phyloP scores from a whole-genome alignment of 2,888 invertebrate species.

The Sisyra terminalis region DNA sequence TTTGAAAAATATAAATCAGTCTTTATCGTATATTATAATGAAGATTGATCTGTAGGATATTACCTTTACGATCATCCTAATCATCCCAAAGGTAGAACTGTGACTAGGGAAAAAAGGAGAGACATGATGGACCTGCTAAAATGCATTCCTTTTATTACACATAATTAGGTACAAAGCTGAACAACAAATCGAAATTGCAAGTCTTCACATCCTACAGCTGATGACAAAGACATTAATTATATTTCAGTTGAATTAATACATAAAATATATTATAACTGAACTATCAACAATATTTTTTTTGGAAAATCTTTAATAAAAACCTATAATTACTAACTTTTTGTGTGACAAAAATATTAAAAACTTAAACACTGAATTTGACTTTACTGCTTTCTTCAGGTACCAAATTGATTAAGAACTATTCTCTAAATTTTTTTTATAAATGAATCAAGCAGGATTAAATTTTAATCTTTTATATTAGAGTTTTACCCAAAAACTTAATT shows the following conservation, averaged over 20 bases:
- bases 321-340: background rate
- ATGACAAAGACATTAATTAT: conserved; percentile 13
- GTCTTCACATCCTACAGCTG: conserved; percentile 12
- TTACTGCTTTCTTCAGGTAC: too few relatives aligned
- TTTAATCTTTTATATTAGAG: too few relatives aligned
- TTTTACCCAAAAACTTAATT: too few relatives aligned
- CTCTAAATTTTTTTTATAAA: too few relatives aligned
- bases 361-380: too few relatives aligned
- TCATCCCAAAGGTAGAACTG: conserved; percentile 22
- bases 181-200: conserved; percentile 12
- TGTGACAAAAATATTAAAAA: background rate
- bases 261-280: background rate
- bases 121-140: conserved; percentile 12
- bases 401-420: too few relatives aligned
- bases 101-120: conserved; percentile 10
- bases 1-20: conserved; percentile 1
- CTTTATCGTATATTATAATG: background rate
- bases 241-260: conserved; percentile 6
- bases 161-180: conserved; percentile 12
- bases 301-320: background rate
- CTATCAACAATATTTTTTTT: background rate
- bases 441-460: too few relatives aligned
- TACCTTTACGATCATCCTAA: too few relatives aligned
- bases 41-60: too few relatives aligned
- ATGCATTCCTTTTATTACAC: conserved; percentile 13